These are phyloP conservation scores for Apodemia duryi DNA, from an alignment of 2,888 invertebrate species.

Conservation along the genomic window DNA sequence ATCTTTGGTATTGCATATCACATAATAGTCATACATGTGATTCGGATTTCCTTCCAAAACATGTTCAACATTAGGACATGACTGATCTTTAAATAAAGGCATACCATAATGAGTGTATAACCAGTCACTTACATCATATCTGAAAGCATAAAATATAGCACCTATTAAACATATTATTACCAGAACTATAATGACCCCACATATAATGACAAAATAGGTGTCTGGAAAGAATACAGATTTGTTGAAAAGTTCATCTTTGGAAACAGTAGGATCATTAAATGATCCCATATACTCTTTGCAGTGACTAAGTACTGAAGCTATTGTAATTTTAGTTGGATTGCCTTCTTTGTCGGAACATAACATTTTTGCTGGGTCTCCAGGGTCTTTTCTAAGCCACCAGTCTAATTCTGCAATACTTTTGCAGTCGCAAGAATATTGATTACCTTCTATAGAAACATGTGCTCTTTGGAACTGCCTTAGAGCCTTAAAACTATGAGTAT, in stretches of 20 bases:
- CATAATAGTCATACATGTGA: constrained; percentile 91
- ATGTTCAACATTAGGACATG: constrained; percentile 76
- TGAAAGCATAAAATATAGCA: constrained; percentile 86
- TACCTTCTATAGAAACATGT: constrained; percentile 86
- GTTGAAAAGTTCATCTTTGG: constrained; percentile 73
- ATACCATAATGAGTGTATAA: constrained; percentile 88
- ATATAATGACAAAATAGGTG: constrained; percentile 86
- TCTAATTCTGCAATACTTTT: constrained; percentile 84
- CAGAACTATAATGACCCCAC: constrained; percentile 84
- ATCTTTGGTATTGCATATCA: constrained; percentile 92
- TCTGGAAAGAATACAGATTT: constrained; percentile 82
- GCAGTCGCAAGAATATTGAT: constrained; percentile 92
- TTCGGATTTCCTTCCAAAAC: constrained; percentile 84
- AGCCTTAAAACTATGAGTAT: no score
- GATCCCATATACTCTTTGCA: constrained; percentile 83
- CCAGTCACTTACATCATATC: constrained; percentile 89
- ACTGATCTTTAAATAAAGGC: constrained; percentile 86
- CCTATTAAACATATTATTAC: constrained; percentile 84
- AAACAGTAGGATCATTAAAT: constrained; percentile 62
- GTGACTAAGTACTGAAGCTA: constrained; percentile 74
- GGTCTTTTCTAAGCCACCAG: constrained; percentile 83
- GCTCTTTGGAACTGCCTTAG: no score
- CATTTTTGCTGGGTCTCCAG: constrained; percentile 84
- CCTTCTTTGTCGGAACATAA: constrained; percentile 81
- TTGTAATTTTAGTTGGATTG: constrained; percentile 73